phyloP scores from a whole-genome alignment of 2,888 invertebrate species.

The Dynastes grantii region DNA sequence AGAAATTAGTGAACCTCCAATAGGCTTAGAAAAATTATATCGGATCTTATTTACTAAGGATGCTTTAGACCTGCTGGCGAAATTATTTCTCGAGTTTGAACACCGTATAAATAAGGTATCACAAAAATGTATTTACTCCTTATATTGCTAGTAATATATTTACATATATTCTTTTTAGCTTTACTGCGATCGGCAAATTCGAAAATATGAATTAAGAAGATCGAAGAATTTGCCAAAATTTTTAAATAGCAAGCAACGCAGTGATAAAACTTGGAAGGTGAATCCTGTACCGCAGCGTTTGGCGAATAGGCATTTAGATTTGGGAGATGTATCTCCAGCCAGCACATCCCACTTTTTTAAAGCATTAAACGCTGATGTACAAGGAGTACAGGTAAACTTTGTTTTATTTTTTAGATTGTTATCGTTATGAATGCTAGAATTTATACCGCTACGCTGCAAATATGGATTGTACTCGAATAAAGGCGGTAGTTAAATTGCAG shows the following conservation, averaged over 20 bases:
- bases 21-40: slow-evolving; percentile 73
- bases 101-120: slow-evolving; percentile 70
- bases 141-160: neutral
- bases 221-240: slow-evolving; percentile 69
- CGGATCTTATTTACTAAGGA: slow-evolving; percentile 73
- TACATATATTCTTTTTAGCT: slow-evolving; percentile 52
- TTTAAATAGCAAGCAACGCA: slow-evolving; percentile 68
- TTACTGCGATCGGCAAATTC: slow-evolving; percentile 66
- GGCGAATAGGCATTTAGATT: slow-evolving; percentile 76
- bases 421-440: too few species aligned
- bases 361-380: slow-evolving; percentile 74
- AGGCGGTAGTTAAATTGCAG: too few species aligned
- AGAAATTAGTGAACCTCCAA: slow-evolving; percentile 62
- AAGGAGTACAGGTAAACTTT: slow-evolving; percentile 74
- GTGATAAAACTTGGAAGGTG: slow-evolving; percentile 75
- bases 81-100: slow-evolving; percentile 73
- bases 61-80: slow-evolving; percentile 74
- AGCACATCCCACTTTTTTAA: slow-evolving; percentile 74
- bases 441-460: too few species aligned
- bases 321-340: slow-evolving; percentile 79
- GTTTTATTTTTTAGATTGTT: too few species aligned
- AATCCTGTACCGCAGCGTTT: slow-evolving; percentile 74
- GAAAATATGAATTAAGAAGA: slow-evolving; percentile 66
- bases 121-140: neutral
- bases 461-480: too few species aligned